Percentiles rank a stretch among this genome's conserved stretches.
Evolutionary conservation across 2,888 invertebrate genomes (phyloP).

Genomic region (Megamerina dolium): DNA sequence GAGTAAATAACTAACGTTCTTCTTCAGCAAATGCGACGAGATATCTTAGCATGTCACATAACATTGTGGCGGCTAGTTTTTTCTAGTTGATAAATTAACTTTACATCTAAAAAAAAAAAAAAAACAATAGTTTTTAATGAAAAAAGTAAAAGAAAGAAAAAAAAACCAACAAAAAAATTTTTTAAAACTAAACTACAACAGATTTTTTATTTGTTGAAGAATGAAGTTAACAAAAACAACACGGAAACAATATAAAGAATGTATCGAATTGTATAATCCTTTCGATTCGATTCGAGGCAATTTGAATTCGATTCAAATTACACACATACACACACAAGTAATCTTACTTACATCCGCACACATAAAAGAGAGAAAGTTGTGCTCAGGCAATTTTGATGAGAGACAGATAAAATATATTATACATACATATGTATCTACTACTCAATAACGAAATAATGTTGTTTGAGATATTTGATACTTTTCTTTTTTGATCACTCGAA

Average conservation of each 20-base stretch:
- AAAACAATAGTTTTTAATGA: constrained; percentile 35
- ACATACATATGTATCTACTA: too few species aligned
- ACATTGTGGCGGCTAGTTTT: constrained; percentile 34
- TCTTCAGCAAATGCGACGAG: constrained; percentile 4
- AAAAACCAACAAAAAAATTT: constrained; percentile 13
- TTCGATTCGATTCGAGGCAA: background rate
- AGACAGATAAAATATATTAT: constrained; percentile 5
- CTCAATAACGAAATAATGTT: too few species aligned
- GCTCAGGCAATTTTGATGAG: constrained; percentile 1
- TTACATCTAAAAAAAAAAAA: too few species aligned
- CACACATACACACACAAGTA: too few species aligned
- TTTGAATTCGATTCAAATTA: background rate
- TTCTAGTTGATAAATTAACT: too few species aligned
- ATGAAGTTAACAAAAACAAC: too few species aligned
- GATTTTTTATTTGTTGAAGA: constrained; percentile 12
- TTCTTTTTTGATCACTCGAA: too few species aligned
- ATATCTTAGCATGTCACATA: constrained; percentile 1
- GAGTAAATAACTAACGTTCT: constrained; percentile 6
- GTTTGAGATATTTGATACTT: too few species aligned
- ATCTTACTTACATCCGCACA: background rate
- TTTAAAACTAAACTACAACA: constrained; percentile 7
- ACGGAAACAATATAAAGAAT: too few species aligned
- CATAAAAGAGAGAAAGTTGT: constrained; percentile 1
- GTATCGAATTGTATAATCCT: too few species aligned
- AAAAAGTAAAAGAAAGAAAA: constrained; percentile 18